These are phyloP conservation scores for Imbricaverruca yamaguchii DNA, from an alignment of 2,888 invertebrate genomes.

Conservation along the genomic window DNA sequence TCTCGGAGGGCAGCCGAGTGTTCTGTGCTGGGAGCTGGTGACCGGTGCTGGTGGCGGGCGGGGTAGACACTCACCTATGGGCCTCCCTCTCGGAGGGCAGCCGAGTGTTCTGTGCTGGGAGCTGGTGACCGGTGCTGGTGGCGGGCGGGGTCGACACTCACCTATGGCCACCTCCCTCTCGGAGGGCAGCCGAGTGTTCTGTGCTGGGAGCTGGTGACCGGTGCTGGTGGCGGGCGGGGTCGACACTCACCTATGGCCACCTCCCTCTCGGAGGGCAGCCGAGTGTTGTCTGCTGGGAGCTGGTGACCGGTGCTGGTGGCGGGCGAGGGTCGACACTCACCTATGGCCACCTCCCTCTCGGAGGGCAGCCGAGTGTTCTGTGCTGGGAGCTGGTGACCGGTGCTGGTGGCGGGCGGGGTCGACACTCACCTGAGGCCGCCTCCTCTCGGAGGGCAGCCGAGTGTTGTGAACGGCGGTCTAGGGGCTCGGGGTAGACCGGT, in stretches of 20 bases:
- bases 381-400: too few relatives aligned
- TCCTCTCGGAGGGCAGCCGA: slow-evolving; percentile 26
- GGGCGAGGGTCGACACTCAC: background rate
- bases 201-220: too few relatives aligned
- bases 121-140: too few relatives aligned
- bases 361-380: slow-evolving; percentile 13
- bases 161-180: slow-evolving; percentile 34
- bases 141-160: background rate
- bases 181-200: slow-evolving; percentile 20
- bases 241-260: slow-evolving; percentile 31
- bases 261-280: slow-evolving; percentile 29
- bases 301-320: too few relatives aligned
- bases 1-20: slow-evolving; percentile 23
- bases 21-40: background rate
- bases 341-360: slow-evolving; percentile 33
- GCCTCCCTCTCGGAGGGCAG: slow-evolving; percentile 30
- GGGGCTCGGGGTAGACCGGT: too few relatives aligned
- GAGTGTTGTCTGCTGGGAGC: background rate
- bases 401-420: too few relatives aligned
- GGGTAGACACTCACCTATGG: slow-evolving; percentile 27
- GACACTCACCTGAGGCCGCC: slow-evolving; percentile 34
- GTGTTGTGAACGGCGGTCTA: too few relatives aligned
- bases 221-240: too few relatives aligned
- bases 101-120: background rate
- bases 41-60: too few relatives aligned